phyloP scores from a whole-genome alignment of 2,113 vertebrate species.

The Catharus bicknelli region DNA sequence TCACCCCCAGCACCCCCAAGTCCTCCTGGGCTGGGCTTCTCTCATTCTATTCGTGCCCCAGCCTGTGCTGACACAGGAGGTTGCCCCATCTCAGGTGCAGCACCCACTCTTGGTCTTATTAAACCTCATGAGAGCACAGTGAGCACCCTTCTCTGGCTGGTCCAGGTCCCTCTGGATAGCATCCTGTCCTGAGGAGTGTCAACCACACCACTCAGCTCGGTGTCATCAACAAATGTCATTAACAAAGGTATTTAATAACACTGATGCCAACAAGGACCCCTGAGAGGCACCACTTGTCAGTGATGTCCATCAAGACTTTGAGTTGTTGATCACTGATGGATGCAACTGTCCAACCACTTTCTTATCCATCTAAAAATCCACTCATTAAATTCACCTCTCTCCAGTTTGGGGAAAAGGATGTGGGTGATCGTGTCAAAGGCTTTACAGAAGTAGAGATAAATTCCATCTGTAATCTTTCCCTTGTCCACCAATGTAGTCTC shows the following conservation, averaged over 20 bases:
- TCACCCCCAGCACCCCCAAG: background rate
- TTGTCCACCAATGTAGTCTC: background rate
- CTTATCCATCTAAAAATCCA: background rate
- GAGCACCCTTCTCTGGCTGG: background rate
- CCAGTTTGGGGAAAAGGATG: background rate
- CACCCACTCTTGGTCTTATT: background rate
- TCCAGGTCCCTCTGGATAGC: background rate
- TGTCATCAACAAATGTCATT: background rate
- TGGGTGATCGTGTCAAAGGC: background rate
- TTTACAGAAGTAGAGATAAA: background rate
- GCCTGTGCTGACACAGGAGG: accelerated
- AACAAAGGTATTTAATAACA: background rate
- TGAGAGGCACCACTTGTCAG: background rate
- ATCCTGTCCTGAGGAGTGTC: background rate
- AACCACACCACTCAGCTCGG: background rate
- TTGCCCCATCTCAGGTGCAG: background rate
- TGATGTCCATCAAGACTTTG: background rate
- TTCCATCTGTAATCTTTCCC: background rate
- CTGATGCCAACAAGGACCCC: background rate
- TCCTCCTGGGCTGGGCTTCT: background rate
- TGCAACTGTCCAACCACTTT: background rate
- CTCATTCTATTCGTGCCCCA: accelerated
- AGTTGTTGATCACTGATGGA: background rate
- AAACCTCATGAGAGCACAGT: background rate
- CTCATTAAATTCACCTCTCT: too few relatives aligned